Evolutionary conservation across 2,888 invertebrate species (phyloP).

Genomic region (Tachina fera): DNA sequence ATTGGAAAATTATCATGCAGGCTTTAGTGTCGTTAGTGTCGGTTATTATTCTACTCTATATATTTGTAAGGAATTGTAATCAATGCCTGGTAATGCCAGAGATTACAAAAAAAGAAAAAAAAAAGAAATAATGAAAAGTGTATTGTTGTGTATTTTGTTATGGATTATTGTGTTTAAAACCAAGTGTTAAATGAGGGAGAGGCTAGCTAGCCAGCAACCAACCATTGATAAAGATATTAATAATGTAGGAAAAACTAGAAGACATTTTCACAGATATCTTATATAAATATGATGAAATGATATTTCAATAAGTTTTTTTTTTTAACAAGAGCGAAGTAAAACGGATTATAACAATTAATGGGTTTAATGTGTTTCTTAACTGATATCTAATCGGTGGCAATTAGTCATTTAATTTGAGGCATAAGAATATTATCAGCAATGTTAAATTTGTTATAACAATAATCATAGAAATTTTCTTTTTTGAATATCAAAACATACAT

Average conservation of each 20-base stretch:
- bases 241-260: constrained; percentile 23
- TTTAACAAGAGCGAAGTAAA: background rate
- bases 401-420: constrained; percentile 60
- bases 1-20: constrained; percentile 79
- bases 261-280: background rate
- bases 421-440: constrained; percentile 14
- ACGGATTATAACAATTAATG: constrained; percentile 34
- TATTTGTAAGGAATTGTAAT: constrained; percentile 57
- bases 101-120: background rate
- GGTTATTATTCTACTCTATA: constrained; percentile 62
- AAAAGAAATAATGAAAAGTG: constrained; percentile 57
- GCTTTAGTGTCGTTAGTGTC: constrained; percentile 71
- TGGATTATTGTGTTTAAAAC: constrained; percentile 59
- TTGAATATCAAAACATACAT: background rate
- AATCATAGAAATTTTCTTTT: background rate
- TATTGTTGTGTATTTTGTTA: constrained; percentile 68
- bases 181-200: constrained; percentile 65
- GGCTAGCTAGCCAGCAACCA: constrained; percentile 10
- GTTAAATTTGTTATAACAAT: constrained; percentile 15
- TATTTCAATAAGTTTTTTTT: constrained; percentile 54
- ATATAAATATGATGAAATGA: constrained; percentile 50
- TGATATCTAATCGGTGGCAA: constrained; percentile 60
- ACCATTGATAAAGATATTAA: constrained; percentile 56
- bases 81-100: constrained; percentile 29
- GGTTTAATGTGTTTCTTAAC: constrained; percentile 52